Base-by-base conservation (phyloP, 2,797 vertebrate species). In the Chanos chanos region DNA sequence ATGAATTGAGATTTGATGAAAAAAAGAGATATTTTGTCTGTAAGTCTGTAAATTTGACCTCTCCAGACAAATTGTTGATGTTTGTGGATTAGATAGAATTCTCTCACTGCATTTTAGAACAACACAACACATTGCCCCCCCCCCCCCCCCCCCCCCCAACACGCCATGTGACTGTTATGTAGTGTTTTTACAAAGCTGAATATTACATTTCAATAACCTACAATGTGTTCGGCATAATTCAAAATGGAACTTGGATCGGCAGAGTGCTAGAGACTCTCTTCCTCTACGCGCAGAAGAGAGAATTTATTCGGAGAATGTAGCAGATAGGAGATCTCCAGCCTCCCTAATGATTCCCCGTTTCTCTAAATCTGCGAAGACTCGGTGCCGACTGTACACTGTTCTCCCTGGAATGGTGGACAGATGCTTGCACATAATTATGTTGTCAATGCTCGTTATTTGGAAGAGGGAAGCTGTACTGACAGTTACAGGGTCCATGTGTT, bases 401-500 rank as follows among this genome's bases (percentile, higher is more conserved):
- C 91, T 92, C 91, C 74, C 85, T 72, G 90, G 91, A 89, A 89
- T 90, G 88, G 85, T 89, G 91, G 93, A 94, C 96, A 99, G 94
- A 94, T 97, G 96, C 94, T 93, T 90, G 89, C 91, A 91, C 92
- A 92, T 98, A 97, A 98, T 98, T 95, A 97, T 95, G 88, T 93
- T 98, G 96, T 98, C 96, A 95, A 85, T 89, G 92, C 94, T 93
- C 84, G 93, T 97, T 94, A 95, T 90, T 92, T 91, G 87, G 87
- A 88, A 87, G 86, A 88, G 81, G 79, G 89, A 94, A 91, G 84
- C 88, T 85, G 72, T 74, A 77, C 70, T 95, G 94, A 96, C 94
- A 92, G 94, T 94, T 92, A 90, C 89, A 86, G 78, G 85, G 86
- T 83, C 87, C 78, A 87, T 83, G 62, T 67, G 76, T 65, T 75